These are phyloP conservation scores for Rhadinocentrus ornatus DNA, from an alignment of 2,797 vertebrate genomes.

Conservation along the genomic window DNA sequence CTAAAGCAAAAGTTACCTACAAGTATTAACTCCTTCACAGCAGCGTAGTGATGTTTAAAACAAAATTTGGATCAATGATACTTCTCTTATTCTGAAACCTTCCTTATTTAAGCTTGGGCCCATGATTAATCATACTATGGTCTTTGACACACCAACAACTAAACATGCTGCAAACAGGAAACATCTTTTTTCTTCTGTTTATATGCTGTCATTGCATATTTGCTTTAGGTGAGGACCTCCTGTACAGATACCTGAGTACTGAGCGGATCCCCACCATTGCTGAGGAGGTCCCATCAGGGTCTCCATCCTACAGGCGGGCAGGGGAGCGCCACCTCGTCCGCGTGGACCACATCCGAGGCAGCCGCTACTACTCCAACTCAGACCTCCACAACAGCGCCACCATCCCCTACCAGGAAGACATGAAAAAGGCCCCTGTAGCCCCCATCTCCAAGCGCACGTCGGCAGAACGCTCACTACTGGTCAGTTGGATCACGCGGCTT, in stretches of 20 bases:
- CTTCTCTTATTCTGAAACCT: too few species aligned
- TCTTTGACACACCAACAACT: too few species aligned
- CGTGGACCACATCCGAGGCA: constrained; percentile 89
- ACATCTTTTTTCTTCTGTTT: background rate
- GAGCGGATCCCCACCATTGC: constrained; percentile 92
- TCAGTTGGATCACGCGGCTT: constrained; percentile 94
- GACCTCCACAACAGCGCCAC: constrained; percentile 93
- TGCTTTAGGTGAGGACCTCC: constrained; percentile 86
- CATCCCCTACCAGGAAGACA: constrained; percentile 92
- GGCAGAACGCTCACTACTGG: constrained; percentile 90
- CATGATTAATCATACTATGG: too few species aligned
- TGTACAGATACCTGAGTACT: constrained; percentile 94
- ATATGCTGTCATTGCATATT: background rate
- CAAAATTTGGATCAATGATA: too few species aligned
- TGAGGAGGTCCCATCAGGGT: constrained; percentile 83
- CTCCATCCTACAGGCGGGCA: constrained; percentile 79
- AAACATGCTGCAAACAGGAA: too few species aligned
- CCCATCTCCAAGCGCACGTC: constrained; percentile 84
- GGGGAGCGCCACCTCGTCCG: constrained; percentile 86
- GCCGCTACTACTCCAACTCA: constrained; percentile 86
- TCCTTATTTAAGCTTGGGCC: too few species aligned
- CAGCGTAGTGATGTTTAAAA: too few species aligned
- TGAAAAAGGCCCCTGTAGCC: constrained; percentile 81
- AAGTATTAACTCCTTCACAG: too few species aligned
- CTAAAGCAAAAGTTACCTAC: too few species aligned